These are phyloP conservation scores for Griposia aprilina DNA, from an alignment of 2,888 invertebrate species.

Conservation along the genomic window DNA sequence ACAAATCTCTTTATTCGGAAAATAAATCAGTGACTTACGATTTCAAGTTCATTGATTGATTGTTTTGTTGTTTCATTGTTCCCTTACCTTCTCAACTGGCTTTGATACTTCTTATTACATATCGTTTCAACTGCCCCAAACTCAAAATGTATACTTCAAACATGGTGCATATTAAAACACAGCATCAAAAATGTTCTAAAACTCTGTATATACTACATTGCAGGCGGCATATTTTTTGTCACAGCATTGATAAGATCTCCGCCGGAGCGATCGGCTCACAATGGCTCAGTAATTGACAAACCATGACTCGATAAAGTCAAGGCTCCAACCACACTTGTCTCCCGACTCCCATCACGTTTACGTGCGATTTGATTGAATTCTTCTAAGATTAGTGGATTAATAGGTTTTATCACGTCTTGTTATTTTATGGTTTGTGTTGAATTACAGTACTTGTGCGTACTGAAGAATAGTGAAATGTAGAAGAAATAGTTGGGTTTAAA, in stretches of 20 bases:
- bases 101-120: too few species aligned
- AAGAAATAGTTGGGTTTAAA: background rate
- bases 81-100: too few species aligned
- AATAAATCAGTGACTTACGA: too few species aligned
- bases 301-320: constrained; percentile 88
- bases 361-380: constrained; percentile 68
- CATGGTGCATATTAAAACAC: too few species aligned
- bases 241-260: constrained; percentile 82
- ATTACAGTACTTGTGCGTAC: constrained; percentile 14
- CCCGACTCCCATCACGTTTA: constrained; percentile 72
- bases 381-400: constrained; percentile 63
- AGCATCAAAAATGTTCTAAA: background rate
- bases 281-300: constrained; percentile 87
- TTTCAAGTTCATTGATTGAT: too few species aligned
- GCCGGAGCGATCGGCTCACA: constrained; percentile 77
- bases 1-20: too few species aligned
- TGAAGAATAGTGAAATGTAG: background rate
- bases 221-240: constrained; percentile 80
- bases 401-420: constrained; percentile 41
- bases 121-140: background rate
- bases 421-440: constrained; percentile 50
- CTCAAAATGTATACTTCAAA: too few species aligned
- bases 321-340: constrained; percentile 77
- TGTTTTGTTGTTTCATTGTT: too few species aligned
- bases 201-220: constrained; percentile 57